Evolutionary conservation across 1,140 invertebrate species (phyloP), one percentile per base, ranked within the genome.

Genomic region (Nasonia vitripennis): DNA sequence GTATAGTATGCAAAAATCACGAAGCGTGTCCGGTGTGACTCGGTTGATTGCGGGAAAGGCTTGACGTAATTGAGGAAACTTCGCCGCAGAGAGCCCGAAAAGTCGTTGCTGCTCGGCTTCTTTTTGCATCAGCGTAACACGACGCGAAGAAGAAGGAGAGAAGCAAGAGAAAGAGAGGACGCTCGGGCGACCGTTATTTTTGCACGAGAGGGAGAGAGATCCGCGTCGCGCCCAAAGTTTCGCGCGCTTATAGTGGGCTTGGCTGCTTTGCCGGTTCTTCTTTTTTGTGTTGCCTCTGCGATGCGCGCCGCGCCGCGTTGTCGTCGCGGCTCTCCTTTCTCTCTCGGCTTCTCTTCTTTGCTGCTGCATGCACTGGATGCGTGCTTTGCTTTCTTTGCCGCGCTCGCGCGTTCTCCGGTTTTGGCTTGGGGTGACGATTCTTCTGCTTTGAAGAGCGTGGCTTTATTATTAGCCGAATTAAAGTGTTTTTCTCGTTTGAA

Each of bases 31-130:
- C 55, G 14, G 17, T 34, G 75, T 80, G 68, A 74, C 68, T 80
- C 51, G n/a, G 70, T 68, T 62, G 78, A 85, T 85, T 81, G 20
- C 78, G 34, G 55, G 48, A 84, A 77, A 68, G 41, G 70, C 20
- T 75, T 85, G 84, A 75, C 70, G 55, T 48, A 85, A 85, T 75
- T 77, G 71, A 85, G 84, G 84, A 85, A 85, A 74, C 51, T 23
- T 55, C 79, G 78, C 77, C 78, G 55, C 27, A 41, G 37, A 37
- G 34, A 37, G 34, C 62, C 37, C 75, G 55, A 81, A 68, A 48
- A 78, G 77, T 86, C 62, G 75, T 62, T 48, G 11, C 37, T 70
- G 6, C 1, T 31, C 12, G n/a, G 20, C n/a, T 7, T 2, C 41
- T 80, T 41, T 74, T 45, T 77, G 11, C 12, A 37, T 37, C 34